Conservation (phyloP, 2,113 vertebrate species). For the Caranx ignobilis region DNA sequence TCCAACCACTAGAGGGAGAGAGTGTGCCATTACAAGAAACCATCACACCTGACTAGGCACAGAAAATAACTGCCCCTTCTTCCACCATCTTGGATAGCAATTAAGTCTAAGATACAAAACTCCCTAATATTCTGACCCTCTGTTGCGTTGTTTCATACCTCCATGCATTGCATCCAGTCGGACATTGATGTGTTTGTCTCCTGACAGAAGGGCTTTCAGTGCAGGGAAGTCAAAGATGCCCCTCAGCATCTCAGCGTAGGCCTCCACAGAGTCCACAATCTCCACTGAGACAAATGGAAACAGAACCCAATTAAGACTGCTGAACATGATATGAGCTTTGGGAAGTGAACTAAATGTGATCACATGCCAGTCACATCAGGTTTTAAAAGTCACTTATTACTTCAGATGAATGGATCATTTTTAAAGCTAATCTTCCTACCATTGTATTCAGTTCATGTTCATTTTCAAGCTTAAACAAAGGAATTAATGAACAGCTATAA, state of each 20-base stretch:
- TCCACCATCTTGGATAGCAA: not conserved
- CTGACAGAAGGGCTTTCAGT: conserved; percentile 94
- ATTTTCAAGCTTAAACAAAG: not conserved
- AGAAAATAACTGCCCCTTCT: not conserved
- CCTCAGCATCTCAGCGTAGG: conserved; percentile 94
- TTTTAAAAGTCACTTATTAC: not conserved
- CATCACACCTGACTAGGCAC: not conserved
- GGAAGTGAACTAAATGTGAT: not conserved
- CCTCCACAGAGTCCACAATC: conserved; percentile 96
- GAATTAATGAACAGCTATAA: not conserved
- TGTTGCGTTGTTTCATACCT: conserved; percentile 81
- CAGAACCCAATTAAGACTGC: not conserved
- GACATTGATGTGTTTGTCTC: conserved; percentile 91
- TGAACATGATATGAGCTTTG: not conserved
- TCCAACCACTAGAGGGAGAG: conserved; percentile 88
- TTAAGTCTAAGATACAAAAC: not conserved
- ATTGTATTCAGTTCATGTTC: not conserved
- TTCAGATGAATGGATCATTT: not conserved
- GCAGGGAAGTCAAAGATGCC: conserved; percentile 95
- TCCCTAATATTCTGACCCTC: not conserved
- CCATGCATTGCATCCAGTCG: conserved; percentile 98
- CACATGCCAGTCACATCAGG: not conserved
- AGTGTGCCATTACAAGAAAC: not conserved
- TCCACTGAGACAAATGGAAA: conserved; percentile 87
- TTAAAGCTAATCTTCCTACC: not conserved